A percentile compares a stretch with the other conserved stretches of the same genome.
phyloP scores from a whole-genome alignment of 1,140 invertebrate species.

The Zophobas morio region DNA sequence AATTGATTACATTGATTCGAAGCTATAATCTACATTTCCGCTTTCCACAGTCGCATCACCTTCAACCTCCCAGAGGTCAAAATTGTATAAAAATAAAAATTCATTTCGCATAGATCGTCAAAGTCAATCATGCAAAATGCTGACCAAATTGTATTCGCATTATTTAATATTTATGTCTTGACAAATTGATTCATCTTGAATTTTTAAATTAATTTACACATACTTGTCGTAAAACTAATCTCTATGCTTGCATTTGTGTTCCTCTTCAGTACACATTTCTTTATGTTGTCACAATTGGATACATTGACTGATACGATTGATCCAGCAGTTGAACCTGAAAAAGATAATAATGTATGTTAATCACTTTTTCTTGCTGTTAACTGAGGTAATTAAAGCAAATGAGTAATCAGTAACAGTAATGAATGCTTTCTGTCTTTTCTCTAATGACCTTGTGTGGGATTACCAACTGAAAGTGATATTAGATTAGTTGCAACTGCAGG shows the following conservation, averaged over 20 bases:
- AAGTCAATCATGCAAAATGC: constrained; percentile 4
- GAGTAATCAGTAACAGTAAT: too few relatives aligned
- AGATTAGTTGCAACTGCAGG: too few relatives aligned
- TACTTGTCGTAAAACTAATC: constrained; percentile 74
- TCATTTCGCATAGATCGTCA: not conserved
- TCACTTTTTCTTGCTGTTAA: not conserved
- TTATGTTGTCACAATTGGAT: constrained; percentile 71
- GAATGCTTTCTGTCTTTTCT: too few relatives aligned
- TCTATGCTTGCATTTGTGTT: constrained; percentile 75
- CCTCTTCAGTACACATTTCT: constrained; percentile 73
- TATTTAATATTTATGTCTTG: constrained; percentile 22
- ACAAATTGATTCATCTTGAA: not conserved
- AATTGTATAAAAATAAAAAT: constrained; percentile 33
- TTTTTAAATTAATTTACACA: constrained; percentile 59
- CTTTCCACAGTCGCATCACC: not conserved
- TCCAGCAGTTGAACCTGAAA: constrained; percentile 74
- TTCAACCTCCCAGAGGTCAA: not conserved
- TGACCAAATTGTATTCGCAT: not conserved
- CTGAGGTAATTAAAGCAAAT: too few relatives aligned
- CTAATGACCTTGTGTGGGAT: too few relatives aligned
- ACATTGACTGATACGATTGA: constrained; percentile 71
- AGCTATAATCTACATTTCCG: constrained; percentile 15
- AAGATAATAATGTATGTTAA: constrained; percentile 45
- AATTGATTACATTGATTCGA: constrained; percentile 1
- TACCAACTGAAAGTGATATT: too few relatives aligned